Conservation (phyloP, 2,113 vertebrate genomes). For the Uria aalge region DNA sequence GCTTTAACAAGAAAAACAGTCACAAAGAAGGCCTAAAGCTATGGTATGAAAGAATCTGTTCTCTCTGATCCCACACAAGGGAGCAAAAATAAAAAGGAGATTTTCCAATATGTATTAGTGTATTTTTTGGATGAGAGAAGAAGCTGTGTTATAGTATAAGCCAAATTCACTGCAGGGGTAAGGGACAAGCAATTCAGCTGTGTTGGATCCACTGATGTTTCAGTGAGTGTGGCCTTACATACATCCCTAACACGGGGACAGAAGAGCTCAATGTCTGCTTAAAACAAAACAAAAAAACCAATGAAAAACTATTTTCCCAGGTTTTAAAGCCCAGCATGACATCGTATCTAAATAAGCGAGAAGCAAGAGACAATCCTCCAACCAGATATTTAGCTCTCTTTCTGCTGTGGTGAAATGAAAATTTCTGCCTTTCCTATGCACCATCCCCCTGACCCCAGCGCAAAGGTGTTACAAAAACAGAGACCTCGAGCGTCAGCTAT, state of each 20-base stretch:
- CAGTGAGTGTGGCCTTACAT: not conserved
- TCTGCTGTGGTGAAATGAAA: not conserved
- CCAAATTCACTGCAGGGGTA: conserved; percentile 16
- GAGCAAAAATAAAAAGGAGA: conserved; percentile 45
- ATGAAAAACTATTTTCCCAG: not conserved
- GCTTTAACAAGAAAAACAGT: conserved; percentile 64
- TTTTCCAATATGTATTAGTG: conserved; percentile 57
- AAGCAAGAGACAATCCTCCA: not conserved
- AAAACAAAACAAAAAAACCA: not conserved
- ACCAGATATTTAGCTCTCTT: not conserved
- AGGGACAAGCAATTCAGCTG: not conserved
- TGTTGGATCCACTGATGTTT: not conserved
- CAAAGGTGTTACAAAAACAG: not conserved
- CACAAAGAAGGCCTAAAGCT: conserved; percentile 67
- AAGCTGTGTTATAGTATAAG: conserved; percentile 42
- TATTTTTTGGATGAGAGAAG: conserved; percentile 41
- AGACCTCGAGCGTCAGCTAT: not conserved
- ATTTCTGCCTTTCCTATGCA: not conserved
- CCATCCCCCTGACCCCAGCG: not conserved
- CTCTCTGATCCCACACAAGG: conserved; percentile 53
- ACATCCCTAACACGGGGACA: not conserved
- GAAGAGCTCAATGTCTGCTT: not conserved
- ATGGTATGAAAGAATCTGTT: conserved; percentile 55
- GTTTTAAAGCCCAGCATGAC: not conserved
- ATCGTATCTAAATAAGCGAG: not conserved